Evolutionary conservation across 2,888 invertebrate genomes (phyloP).

Genomic region (Priocnemis perturbator): DNA sequence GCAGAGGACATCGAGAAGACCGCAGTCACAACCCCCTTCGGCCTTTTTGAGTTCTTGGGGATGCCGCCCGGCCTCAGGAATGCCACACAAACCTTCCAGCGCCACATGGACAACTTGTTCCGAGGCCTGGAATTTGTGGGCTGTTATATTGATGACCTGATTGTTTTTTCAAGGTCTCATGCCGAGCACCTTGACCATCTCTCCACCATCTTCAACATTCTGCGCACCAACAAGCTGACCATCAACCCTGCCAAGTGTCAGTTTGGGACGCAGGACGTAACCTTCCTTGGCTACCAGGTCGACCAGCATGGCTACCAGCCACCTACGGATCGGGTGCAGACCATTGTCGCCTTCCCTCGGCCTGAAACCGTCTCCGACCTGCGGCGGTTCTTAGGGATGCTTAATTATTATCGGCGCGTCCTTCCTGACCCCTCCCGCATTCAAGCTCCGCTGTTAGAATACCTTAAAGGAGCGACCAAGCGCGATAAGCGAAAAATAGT

Average conservation of each 20-base stretch:
- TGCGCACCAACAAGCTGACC: neutral
- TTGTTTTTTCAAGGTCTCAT: neutral
- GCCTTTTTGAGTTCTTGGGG: neutral
- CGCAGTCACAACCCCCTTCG: no score
- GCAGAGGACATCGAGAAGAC: neutral
- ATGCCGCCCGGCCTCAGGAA: neutral
- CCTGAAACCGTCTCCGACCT: neutral
- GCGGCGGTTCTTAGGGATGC: neutral
- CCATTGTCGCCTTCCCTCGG: neutral
- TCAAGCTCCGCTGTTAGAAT: neutral
- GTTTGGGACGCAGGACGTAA: neutral
- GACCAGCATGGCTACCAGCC: neutral
- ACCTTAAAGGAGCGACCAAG: no score
- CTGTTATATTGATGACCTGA: constrained; percentile 10
- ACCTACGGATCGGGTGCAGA: neutral
- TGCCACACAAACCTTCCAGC: constrained; percentile 1
- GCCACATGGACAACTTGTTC: neutral
- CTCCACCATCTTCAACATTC: neutral
- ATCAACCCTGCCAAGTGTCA: constrained; percentile 3
- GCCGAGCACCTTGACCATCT: neutral
- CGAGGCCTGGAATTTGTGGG: neutral
- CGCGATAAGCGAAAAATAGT: neutral
- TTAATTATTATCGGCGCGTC: neutral
- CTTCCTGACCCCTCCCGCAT: neutral
- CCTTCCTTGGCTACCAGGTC: neutral